These are phyloP conservation scores for Eurytemora carolleeae DNA, from an alignment of 1,140 invertebrate species.

Conservation along the genomic window DNA sequence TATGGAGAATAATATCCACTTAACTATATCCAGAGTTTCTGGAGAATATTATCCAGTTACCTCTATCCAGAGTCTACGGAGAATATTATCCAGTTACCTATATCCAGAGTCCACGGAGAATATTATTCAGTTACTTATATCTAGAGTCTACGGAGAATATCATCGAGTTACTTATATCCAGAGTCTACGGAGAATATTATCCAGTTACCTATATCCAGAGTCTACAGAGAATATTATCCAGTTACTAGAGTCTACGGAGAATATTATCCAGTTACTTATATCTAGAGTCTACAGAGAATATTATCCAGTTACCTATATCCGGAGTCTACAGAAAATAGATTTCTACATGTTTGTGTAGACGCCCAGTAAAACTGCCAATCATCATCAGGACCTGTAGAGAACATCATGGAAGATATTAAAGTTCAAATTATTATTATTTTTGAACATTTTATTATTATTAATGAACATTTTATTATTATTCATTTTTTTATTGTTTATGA, in stretches of 20 bases:
- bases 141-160: slow-evolving; percentile 3
- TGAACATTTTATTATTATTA: no score
- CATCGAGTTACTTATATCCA: slow-evolving; percentile 12
- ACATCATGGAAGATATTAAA: no score
- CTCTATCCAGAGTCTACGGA: slow-evolving; percentile 77
- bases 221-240: slow-evolving; percentile 15
- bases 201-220: slow-evolving; percentile 13
- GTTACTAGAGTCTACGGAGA: slow-evolving; percentile 47
- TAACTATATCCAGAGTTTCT: slow-evolving; percentile 5
- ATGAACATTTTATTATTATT: no score
- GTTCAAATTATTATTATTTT: no score
- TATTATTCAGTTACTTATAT: background rate
- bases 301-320: slow-evolving; percentile 16
- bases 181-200: slow-evolving; percentile 16
- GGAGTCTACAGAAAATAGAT: slow-evolving; percentile 16
- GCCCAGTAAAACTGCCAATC: slow-evolving; percentile 92
- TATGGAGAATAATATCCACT: slow-evolving; percentile 16
- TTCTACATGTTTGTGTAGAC: slow-evolving; percentile 23
- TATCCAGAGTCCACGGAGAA: slow-evolving; percentile 53
- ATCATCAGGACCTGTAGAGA: slow-evolving; percentile 60
- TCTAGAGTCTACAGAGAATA: slow-evolving; percentile 16
- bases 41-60: slow-evolving; percentile 28
- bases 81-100: slow-evolving; percentile 68
- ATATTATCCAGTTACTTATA: slow-evolving; percentile 34
- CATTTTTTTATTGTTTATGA: no score